A percentile compares a stretch with the other conserved stretches of the same genome.
Evolutionary conservation across 2,888 invertebrate species (phyloP).

Genomic region (Tortrix viridana): DNA sequence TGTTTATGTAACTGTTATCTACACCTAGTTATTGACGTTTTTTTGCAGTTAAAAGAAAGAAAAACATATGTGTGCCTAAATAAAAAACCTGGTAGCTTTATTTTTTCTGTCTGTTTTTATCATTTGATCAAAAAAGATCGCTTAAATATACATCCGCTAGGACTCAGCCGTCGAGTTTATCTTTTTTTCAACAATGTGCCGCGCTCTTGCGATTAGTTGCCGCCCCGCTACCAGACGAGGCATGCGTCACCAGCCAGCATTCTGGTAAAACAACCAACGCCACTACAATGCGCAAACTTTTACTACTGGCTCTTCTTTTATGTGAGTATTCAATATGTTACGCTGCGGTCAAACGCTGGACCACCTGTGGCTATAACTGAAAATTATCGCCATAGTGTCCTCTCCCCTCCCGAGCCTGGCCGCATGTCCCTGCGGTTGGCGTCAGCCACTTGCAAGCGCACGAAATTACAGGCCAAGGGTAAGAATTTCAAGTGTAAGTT

Average conservation of each 20-base stretch:
- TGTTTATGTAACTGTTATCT: too few relatives aligned
- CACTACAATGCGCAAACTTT: constrained; percentile 67
- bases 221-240: not conserved
- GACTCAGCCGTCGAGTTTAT: not conserved
- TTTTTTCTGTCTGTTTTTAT: not conserved
- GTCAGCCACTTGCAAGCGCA: too few relatives aligned
- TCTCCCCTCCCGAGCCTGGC: too few relatives aligned
- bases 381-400: too few relatives aligned
- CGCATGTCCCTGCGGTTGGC: too few relatives aligned
- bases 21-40: not conserved
- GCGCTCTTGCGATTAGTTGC: constrained; percentile 8
- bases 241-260: not conserved
- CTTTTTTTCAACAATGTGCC: constrained; percentile 22
- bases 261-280: not conserved
- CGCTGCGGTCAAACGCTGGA: not conserved
- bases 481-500: too few relatives aligned
- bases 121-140: constrained; percentile 3
- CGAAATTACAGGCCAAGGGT: too few relatives aligned
- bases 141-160: constrained; percentile 7
- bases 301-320: constrained; percentile 68
- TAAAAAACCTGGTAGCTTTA: not conserved
- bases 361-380: too few relatives aligned
- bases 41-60: not conserved
- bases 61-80: too few relatives aligned
- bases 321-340: constrained; percentile 68